Percentiles rank a stretch among this genome's conserved stretches.
These are phyloP conservation scores for Perizoma affinitatum DNA, from an alignment of 2,888 invertebrate species.

Conservation along the genomic window DNA sequence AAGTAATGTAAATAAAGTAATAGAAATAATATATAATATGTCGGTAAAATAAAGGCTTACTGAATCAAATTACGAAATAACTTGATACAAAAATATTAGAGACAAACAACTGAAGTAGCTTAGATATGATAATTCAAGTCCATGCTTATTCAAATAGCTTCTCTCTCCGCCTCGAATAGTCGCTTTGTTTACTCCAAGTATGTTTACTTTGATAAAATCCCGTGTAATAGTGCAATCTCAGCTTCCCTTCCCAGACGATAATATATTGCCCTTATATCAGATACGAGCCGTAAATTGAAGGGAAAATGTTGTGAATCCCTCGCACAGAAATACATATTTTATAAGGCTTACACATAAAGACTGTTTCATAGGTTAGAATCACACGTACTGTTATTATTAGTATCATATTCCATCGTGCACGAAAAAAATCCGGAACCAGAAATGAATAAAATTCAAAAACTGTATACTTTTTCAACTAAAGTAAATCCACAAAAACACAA, in stretches of 20 bases:
- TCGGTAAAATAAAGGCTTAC: neutral
- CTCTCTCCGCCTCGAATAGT: slow-evolving; percentile 23
- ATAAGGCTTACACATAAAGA: slow-evolving; percentile 50
- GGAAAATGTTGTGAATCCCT: slow-evolving; percentile 65
- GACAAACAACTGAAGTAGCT: slow-evolving; percentile 35
- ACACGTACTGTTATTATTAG: neutral
- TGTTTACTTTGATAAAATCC: slow-evolving; percentile 57
- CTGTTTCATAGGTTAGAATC: slow-evolving; percentile 2
- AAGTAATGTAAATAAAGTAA: no score
- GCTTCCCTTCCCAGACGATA: slow-evolving; percentile 62
- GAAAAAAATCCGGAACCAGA: slow-evolving; percentile 4
- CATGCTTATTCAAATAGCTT: slow-evolving; percentile 46
- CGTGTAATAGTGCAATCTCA: slow-evolving; percentile 67
- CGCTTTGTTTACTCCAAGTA: slow-evolving; percentile 37
- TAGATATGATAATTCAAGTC: slow-evolving; percentile 45
- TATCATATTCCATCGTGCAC: neutral
- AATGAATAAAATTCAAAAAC: no score
- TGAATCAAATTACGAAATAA: slow-evolving; percentile 15
- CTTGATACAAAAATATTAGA: slow-evolving; percentile 32
- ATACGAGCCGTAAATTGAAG: slow-evolving; percentile 64
- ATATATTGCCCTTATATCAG: slow-evolving; percentile 71
- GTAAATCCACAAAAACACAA: no score
- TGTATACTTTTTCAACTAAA: no score
- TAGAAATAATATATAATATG: no score
- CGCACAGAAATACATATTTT: slow-evolving; percentile 66